phyloP scores from a whole-genome alignment of 1,140 invertebrate species.

The Caenorhabditis briggsae region DNA sequence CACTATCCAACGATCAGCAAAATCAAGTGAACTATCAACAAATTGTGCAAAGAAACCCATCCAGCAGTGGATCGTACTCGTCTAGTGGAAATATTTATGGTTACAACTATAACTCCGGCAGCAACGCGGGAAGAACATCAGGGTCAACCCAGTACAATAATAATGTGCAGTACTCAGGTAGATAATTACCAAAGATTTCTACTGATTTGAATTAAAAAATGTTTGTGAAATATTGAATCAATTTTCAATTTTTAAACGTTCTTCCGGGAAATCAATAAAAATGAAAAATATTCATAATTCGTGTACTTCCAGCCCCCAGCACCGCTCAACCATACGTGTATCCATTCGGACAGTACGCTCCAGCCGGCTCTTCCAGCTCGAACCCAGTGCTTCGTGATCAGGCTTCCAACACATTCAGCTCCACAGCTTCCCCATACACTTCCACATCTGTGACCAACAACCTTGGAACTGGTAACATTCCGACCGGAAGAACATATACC shows the following conservation, averaged over 20 bases:
- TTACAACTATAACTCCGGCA: conserved; percentile 41
- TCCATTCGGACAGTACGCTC: conserved; percentile 18
- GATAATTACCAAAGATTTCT: no score
- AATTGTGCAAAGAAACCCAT: conserved; percentile 32
- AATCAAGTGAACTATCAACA: conserved; percentile 35
- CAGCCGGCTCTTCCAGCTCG: conserved; percentile 23
- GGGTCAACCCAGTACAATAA: not conserved
- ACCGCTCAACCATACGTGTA: conserved; percentile 25
- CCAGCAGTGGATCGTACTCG: not conserved
- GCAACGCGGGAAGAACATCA: not conserved
- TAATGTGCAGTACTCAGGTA: conserved; percentile 27
- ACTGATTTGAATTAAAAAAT: not conserved
- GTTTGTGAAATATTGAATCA: not conserved
- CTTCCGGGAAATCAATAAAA: no score
- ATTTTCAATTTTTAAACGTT: not conserved
- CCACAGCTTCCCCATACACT: not conserved
- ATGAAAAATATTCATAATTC: not conserved
- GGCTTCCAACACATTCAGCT: conserved; percentile 19
- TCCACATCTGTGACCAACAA: not conserved
- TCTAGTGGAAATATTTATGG: conserved; percentile 46
- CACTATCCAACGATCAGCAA: conserved; percentile 9
- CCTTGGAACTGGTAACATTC: conserved; percentile 4
- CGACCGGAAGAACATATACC: not conserved
- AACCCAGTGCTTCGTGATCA: conserved; percentile 48
- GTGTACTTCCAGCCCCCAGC: not conserved